Evolutionary conservation across 2,797 vertebrate species (phyloP), one percentile per base, ranked within the genome.

Genomic region (Cyprinodon diabolis): DNA sequence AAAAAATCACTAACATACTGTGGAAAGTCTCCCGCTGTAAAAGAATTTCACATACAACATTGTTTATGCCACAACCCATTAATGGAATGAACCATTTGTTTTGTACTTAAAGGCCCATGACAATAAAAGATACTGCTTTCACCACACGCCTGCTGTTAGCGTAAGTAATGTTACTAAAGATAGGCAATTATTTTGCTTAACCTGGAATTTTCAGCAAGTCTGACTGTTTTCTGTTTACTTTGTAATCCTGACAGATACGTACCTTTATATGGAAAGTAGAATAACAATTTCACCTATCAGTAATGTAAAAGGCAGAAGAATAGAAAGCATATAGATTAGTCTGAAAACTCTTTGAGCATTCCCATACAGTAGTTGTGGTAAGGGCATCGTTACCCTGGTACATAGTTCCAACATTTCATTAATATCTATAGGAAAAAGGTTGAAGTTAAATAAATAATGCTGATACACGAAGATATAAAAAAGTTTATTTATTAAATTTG

Each of bases 311-410:
- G 25, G 40, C 4, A 72, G 45, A 15, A 77, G 21, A 71, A 45
- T 14, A 73, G 21, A 13, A 23, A 4, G 40, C 30, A 37, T 58
- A 55, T 14, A 66, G 47, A 83, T 74, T 45, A 57, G 54, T 37
- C 4, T 25, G 12, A 19, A 47, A 37, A 30, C 43, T 17, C 58
- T 35, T 40, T 76, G 58, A 10, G 63, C 74, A 82, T 76, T 73
- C 49, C 11, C 9, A 12, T 21, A 30, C 30, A 30, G 30, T 30
- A 11, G 9, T 21, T 11, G 6, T 65, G 40, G n/a, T 62, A 37
- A 65, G 66, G 70, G 35, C 62, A 79, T 56, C 23, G 54, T 60
- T 83, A 87, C 90, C 86, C 88, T 90, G 86, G 85, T 83, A 57
- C 83, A 71, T 5, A 43, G 40, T 30, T 30, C 30, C 30, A 30